Evolutionary conservation across 2,797 vertebrate species (phyloP).

Genomic region (Silurus lanzhouensis): DNA sequence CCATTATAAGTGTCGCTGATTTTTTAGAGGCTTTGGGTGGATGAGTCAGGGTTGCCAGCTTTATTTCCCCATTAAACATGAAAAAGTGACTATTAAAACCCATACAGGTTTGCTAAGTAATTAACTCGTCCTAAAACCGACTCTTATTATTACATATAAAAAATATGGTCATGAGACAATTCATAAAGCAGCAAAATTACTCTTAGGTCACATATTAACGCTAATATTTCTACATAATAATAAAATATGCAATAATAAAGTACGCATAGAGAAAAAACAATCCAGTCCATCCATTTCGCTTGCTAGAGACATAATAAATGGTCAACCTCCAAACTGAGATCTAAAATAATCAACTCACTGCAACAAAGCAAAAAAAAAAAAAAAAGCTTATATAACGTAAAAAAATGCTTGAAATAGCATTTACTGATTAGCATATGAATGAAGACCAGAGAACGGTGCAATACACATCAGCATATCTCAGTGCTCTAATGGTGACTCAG

Average conservation of each 20-base stretch:
- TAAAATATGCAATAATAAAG: not conserved
- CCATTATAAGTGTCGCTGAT: not conserved
- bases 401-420: not conserved
- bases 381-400: not conserved
- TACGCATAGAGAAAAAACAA: not conserved
- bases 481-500: not conserved
- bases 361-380: not conserved
- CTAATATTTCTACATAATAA: not conserved
- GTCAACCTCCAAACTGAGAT: not conserved
- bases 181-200: not conserved
- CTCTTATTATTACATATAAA: slow-evolving; percentile 6
- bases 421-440: slow-evolving; percentile 1
- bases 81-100: not conserved
- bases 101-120: not conserved
- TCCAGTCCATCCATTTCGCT: not conserved
- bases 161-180: not conserved
- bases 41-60: not conserved
- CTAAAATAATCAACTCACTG: not conserved
- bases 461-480: not conserved
- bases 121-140: not conserved
- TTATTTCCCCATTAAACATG: no score
- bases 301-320: not conserved
- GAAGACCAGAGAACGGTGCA: not conserved
- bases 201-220: not conserved
- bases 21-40: not conserved